Evolutionary conservation across 64 coral and sea anemone genomes (phyloP), one percentile per base, ranked within the genome.

Genomic region (Stylophora pistillata): DNA sequence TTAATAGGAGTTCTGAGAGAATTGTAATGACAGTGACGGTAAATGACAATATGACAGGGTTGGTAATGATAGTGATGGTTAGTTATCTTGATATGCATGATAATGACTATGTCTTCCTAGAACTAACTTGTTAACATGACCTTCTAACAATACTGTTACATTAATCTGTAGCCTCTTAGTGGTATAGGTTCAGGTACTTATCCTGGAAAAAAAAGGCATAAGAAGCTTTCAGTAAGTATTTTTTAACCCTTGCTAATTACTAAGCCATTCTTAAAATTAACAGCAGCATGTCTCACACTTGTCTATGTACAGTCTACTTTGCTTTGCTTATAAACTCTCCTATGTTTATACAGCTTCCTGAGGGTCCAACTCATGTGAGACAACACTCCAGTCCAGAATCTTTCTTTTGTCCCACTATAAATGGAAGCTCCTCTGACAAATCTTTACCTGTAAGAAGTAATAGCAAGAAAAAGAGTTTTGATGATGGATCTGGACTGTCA

Each of bases 341-440:
- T 41, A 18, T 65, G 17, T 70, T n/a, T 84, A 23, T 4, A 53
- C 82, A 92, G 90, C 29, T 52, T 76, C 58, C 82, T 41, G 90
- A 86, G 16, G 77, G 53, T 31, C 71, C 79, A 74, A 1, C 27
- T 16, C 90, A 92, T 26, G 33, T 56, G 13, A 74, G 82, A 32
- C 90, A 92, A 52, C 72, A 65, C 53, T 92, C 90, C 47, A 86
- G 82, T 79, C 90, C 90, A 34, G 90, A 86, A 29, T 82, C 90
- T 78, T 92, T 86, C 41, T 86, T 78, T 73, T 78, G 79, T 74
- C 58, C 90, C 66, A 21, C 37, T 3, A 31, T 73, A 31, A 84
- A 70, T 84, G 62, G 62, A 11, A 65, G 9, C 31, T 58, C 59
- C 3, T 70, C 60, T 12, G 80, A 84, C 6, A 84, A 70, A 69